Base-by-base conservation (phyloP, 2,888 invertebrate genomes). In the Conistra vaccinii region DNA sequence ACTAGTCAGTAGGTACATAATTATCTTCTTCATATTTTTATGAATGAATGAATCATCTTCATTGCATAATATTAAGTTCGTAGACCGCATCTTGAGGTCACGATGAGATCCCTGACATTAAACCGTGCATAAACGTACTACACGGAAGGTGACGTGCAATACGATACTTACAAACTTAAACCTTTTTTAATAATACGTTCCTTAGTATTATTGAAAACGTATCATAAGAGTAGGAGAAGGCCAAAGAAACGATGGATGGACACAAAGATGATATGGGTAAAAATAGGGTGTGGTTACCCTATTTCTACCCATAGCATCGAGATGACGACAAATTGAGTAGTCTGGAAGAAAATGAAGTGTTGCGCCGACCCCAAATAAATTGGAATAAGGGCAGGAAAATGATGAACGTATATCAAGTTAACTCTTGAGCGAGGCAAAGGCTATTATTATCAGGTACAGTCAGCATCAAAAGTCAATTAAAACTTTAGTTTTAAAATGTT, bases 11-110 rank as follows among this genome's bases (percentile, higher is more conserved):
- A 23, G 17, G 29, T 32, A 23, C 5, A 20, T n/a, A n/a, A n/a
- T n/a, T n/a, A 17, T 55, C 53, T 42, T 42, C 1, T 73, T 35
- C 9, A 55, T 5, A n/a, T 66, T 26, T 53, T 68, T 26, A 42
- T 85, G 78, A 85, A 86, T 84, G 81, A 80, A 76, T 90, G 87
- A 88, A 69, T 89, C 89, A 87, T 87, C 85, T 86, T 87, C 69
- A 78, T 86, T 87, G 73, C 77, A 76, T 83, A 85, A 87, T 71
- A 7, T 74, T 67, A 79, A 85, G 89, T 88, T 90, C 86, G 78
- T 81, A 89, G 88, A 87, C 85, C 86, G 78, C 76, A 83, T 85
- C 80, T 84, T 85, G 75, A 82, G 86, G 81, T 87, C 85, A 84
- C 78, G 79, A 80, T 77, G 80, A 79, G 63, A 76, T 71, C 81